Evolutionary conservation across 2,888 invertebrate genomes (phyloP), one percentile per base, ranked within the genome.

Genomic region (Branchipolynoe longqiensis): DNA sequence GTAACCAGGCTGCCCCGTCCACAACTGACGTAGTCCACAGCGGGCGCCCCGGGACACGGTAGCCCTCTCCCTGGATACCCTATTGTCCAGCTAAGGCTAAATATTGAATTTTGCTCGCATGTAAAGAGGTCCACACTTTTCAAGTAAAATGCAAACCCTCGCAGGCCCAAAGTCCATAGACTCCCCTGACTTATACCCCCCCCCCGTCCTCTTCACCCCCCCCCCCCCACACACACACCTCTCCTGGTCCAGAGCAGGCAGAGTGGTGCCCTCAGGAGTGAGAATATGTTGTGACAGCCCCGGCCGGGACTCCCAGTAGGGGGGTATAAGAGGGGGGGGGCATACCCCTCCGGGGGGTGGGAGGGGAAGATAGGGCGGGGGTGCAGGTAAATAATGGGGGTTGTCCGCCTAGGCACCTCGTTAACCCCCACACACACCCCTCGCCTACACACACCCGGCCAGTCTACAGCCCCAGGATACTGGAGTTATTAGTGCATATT

Each of bases 401-500:
- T 31, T 54, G 78, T 41, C 48, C 48, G n/a, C 41, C 41, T 25
- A 6, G 8, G 28, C 3, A 28, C 48, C 78, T 54, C 78, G 38
- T 41, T 41, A 78, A 25, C 14, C 18, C 48, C 41, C 78, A n/a
- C n/a, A n/a, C n/a, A n/a, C n/a, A n/a, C n/a, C n/a, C n/a, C n/a
- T n/a, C n/a, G n/a, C n/a, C n/a, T n/a, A n/a, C n/a, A n/a, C n/a
- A n/a, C n/a, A n/a, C n/a, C n/a, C n/a, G n/a, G n/a, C n/a, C n/a
- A n/a, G n/a, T 78, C 25, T 0, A 2, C 25, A 4, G 28, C 78
- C 78, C 4, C 28, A 28, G 78, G 78, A 4, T 33, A 78, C 28
- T 22, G 54, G 18, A 78, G 78, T 78, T 78, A 78, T 78, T 78
- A 78, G 78, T 78, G 78, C 78, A 78, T 78, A 78, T 78, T 78